These are phyloP conservation scores for Myotis daubentonii DNA, from an alignment of 2,797 vertebrate species.

Conservation along the genomic window DNA sequence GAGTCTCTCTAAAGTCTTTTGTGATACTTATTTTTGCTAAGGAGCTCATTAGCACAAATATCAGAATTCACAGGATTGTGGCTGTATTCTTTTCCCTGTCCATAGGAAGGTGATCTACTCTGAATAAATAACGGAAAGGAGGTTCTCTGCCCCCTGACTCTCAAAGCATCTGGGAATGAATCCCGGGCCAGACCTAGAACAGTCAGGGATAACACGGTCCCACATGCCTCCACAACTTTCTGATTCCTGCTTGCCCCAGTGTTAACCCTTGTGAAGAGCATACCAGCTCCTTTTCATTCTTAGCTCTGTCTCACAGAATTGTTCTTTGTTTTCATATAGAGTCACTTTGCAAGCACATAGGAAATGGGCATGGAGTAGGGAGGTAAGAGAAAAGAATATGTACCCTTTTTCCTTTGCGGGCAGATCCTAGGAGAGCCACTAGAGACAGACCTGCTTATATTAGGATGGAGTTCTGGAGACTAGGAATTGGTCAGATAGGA, in stretches of 20 bases:
- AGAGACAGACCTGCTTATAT: background rate
- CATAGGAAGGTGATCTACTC: background rate
- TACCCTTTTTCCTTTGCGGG: background rate
- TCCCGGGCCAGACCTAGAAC: background rate
- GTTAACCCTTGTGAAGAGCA: background rate
- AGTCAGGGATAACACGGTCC: background rate
- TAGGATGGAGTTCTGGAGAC: background rate
- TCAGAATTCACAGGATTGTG: background rate
- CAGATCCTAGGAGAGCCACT: background rate
- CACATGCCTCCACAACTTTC: accelerated
- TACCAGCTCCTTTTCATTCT: background rate
- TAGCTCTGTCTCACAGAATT: background rate
- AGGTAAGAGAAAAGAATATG: background rate
- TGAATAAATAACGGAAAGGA: background rate
- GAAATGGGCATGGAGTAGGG: background rate
- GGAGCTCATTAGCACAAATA: background rate
- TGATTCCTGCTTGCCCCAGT: background rate
- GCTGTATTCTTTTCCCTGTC: background rate
- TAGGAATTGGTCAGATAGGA: background rate
- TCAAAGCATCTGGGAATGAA: background rate
- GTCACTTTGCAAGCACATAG: background rate
- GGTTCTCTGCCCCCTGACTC: background rate
- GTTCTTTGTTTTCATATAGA: background rate
- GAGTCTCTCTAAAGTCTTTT: background rate
- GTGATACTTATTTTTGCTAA: background rate